Conservation (phyloP, 2,888 invertebrate genomes). For the Morpho deidamia region DNA sequence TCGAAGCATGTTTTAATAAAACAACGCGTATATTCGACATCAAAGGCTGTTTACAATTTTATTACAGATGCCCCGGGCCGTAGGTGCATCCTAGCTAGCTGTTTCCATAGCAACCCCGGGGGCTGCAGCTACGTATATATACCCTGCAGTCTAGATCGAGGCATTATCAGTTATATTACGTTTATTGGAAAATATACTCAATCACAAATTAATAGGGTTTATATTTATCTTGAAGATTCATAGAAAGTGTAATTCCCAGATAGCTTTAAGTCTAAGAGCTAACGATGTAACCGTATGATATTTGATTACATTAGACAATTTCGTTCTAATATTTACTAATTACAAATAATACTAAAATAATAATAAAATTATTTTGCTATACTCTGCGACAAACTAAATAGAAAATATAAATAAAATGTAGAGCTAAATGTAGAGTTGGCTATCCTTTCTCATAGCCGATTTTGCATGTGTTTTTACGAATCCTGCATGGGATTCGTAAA, state of each 20-base stretch:
- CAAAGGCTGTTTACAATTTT: conserved; percentile 24
- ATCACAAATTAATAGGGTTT: not conserved
- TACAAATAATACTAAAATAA: no score
- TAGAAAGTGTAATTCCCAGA: not conserved
- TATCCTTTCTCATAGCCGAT: no score
- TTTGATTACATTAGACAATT: no score
- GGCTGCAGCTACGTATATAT: conserved; percentile 14
- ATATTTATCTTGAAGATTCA: not conserved
- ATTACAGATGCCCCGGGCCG: conserved; percentile 22
- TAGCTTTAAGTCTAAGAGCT: not conserved
- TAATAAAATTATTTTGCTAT: no score
- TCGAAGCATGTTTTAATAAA: conserved; percentile 12
- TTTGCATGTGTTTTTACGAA: no score
- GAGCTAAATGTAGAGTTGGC: no score
- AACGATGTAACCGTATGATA: not conserved
- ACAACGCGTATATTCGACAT: conserved; percentile 14
- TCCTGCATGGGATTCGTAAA: no score
- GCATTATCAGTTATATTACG: conserved; percentile 1
- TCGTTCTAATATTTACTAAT: no score
- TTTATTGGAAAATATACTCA: not conserved
- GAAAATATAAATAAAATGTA: no score
- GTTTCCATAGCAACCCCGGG: conserved; percentile 32
- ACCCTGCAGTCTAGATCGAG: conserved; percentile 16
- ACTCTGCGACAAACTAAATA: no score
- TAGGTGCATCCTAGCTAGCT: conserved; percentile 28